These are phyloP conservation scores for Sepioteuthis lessoniana DNA, from an alignment of 2,888 invertebrate species.

Conservation along the genomic window DNA sequence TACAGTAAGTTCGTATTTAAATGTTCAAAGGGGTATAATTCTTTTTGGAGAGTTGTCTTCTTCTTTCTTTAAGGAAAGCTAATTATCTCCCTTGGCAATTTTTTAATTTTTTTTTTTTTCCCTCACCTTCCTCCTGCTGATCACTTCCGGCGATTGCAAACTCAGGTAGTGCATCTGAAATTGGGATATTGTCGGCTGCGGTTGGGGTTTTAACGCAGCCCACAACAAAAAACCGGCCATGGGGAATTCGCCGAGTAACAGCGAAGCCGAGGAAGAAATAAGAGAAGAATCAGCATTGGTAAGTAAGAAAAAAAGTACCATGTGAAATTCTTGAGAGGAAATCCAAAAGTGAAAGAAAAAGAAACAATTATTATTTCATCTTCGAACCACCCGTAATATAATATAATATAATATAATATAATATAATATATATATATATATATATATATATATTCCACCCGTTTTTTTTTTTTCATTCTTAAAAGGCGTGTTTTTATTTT, in stretches of 20 bases:
- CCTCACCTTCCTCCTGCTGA: neutral
- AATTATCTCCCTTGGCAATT: neutral
- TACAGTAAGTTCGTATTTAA: no score
- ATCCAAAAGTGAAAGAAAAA: no score
- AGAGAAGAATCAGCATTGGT: slow-evolving; percentile 36
- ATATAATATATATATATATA: no score
- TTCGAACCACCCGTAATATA: neutral
- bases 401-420: no score
- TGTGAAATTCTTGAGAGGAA: no score
- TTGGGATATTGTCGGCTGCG: neutral
- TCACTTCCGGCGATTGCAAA: neutral
- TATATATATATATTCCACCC: no score
- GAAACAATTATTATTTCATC: neutral
- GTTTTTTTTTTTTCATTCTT: neutral
- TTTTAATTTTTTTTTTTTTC: neutral
- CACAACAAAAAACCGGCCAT: neutral
- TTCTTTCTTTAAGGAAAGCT: neutral
- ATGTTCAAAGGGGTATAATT: neutral
- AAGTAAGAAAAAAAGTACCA: neutral
- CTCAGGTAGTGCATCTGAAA: neutral
- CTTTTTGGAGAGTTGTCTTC: neutral
- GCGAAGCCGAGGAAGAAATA: slow-evolving; percentile 34
- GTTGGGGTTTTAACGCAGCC: neutral
- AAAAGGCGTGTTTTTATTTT: neutral
- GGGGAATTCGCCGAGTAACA: slow-evolving; percentile 42